These are phyloP conservation scores for Caenorhabditis sp. DNA, from an alignment of 2,888 invertebrate genomes.

Conservation along the genomic window DNA sequence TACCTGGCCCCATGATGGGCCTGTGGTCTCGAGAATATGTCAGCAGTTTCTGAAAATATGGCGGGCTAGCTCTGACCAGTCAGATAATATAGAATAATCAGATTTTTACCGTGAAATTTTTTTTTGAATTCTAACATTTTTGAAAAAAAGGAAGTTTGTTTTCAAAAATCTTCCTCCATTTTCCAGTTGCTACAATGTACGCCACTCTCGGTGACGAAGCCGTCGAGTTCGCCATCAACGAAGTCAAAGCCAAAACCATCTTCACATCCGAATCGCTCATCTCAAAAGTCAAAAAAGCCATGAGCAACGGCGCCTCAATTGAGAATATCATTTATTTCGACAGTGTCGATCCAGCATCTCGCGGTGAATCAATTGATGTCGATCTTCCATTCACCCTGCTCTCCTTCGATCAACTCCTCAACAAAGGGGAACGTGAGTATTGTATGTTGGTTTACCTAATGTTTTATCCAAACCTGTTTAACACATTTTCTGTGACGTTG, in stretches of 20 bases:
- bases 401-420: slow-evolving; percentile 59
- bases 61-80: too few species aligned
- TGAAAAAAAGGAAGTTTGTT: too few species aligned
- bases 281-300: slow-evolving; percentile 57
- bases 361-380: slow-evolving; percentile 38
- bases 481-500: not conserved
- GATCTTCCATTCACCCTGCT: slow-evolving; percentile 45
- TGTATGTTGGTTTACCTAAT: slow-evolving; percentile 25
- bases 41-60: too few species aligned
- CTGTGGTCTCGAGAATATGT: too few species aligned
- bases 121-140: not conserved
- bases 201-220: slow-evolving; percentile 96
- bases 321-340: slow-evolving; percentile 65
- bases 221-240: slow-evolving; percentile 92
- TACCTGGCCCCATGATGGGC: too few species aligned
- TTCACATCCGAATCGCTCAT: slow-evolving; percentile 87
- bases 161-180: too few species aligned
- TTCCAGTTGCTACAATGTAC: slow-evolving; percentile 89
- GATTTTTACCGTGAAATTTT: too few species aligned
- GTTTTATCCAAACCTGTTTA: not conserved
- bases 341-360: slow-evolving; percentile 49
- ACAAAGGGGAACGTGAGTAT: slow-evolving; percentile 49
- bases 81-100: too few species aligned
- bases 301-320: slow-evolving; percentile 59
- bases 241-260: slow-evolving; percentile 91